Evolutionary conservation across 2,113 vertebrate genomes (phyloP).

Genomic region (Cyprinodon brontotheroides): DNA sequence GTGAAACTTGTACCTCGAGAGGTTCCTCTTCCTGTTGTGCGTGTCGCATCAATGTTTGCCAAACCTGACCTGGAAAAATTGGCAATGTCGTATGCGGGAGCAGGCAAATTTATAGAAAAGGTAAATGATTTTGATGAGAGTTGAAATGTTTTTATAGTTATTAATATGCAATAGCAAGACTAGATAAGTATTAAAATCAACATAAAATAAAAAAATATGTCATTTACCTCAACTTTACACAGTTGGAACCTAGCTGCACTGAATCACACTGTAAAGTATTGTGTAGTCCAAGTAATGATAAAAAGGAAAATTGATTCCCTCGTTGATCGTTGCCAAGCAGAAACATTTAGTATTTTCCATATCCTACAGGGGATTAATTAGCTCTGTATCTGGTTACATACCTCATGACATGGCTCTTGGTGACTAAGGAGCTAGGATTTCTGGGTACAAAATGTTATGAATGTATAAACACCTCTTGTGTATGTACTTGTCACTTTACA

Average conservation of each 20-base stretch:
- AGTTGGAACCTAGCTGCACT: neutral
- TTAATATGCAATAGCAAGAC: no score
- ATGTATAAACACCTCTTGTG: conserved; percentile 20
- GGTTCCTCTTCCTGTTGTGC: conserved; percentile 90
- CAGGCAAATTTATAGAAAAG: conserved; percentile 75
- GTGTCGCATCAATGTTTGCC: conserved; percentile 95
- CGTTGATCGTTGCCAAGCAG: neutral
- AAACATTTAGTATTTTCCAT: neutral
- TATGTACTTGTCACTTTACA: conserved; percentile 5
- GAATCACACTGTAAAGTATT: neutral
- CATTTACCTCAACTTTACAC: neutral
- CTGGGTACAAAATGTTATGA: conserved; percentile 7
- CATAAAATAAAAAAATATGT: neutral
- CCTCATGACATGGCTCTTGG: neutral
- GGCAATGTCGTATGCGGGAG: conserved; percentile 79
- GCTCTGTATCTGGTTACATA: neutral
- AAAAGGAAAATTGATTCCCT: neutral
- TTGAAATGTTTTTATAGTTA: neutral
- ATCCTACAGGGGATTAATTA: conserved; percentile 31
- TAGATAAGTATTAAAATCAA: no score
- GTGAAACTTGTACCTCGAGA: conserved; percentile 87
- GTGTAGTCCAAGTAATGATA: neutral
- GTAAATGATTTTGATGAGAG: conserved; percentile 34
- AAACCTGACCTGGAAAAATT: conserved; percentile 89
- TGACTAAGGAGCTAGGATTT: neutral